phyloP scores from a whole-genome alignment of 2,113 vertebrate genomes.

The Colinus virginianus region DNA sequence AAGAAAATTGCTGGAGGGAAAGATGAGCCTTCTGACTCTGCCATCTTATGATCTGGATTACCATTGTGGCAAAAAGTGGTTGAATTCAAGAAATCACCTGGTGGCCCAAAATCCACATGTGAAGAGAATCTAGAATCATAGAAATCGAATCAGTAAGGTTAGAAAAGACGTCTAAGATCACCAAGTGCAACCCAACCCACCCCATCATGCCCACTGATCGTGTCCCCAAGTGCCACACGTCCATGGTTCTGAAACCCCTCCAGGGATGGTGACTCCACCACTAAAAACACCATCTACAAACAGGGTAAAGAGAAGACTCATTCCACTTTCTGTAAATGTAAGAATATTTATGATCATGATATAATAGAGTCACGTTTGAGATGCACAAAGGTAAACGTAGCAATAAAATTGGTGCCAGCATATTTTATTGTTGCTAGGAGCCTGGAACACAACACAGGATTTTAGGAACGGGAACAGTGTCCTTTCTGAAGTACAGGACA shows the following conservation, averaged over 20 bases:
- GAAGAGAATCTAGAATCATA: not conserved
- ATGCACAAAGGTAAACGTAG: not conserved
- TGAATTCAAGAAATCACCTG: not conserved
- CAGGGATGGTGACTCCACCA: too few species aligned
- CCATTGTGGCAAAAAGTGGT: not conserved
- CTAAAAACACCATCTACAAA: not conserved
- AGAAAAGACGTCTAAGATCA: too few species aligned
- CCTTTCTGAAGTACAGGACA: not conserved
- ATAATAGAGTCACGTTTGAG: fast-evolving
- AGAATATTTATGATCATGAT: not conserved
- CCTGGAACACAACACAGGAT: not conserved
- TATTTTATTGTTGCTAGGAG: not conserved
- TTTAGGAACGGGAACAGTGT: not conserved
- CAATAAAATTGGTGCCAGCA: not conserved
- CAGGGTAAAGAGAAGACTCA: not conserved
- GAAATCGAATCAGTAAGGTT: too few species aligned
- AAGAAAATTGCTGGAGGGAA: not conserved
- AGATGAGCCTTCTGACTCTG: not conserved
- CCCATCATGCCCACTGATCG: too few species aligned
- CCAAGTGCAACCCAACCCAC: too few species aligned
- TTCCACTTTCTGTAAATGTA: not conserved
- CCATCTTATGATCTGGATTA: not conserved
- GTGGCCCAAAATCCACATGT: fast-evolving
- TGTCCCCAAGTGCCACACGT: too few species aligned
- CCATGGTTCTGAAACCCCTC: too few species aligned